Evolutionary conservation across 1,140 invertebrate genomes (phyloP), one percentile per base, ranked within the genome.

Genomic region (Cataglyphis hispanica): DNA sequence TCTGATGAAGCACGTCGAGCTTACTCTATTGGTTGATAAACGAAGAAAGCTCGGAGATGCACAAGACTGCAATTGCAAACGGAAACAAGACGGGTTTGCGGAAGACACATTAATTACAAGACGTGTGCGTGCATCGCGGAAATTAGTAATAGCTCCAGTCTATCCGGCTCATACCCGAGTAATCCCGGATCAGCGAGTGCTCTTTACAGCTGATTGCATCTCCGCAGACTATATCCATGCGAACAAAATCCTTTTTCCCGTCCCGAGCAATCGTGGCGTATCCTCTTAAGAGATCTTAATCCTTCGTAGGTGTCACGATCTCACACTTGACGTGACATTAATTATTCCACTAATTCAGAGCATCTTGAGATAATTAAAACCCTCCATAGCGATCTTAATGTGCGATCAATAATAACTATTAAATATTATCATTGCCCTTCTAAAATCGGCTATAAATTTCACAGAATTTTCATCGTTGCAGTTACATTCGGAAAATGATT

Each of bases 41-140:
- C 46, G 19, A 13, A 5, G 19, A 19, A 66, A 22, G 50, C 25
- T 40, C 6, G 16, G 40, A 61, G 56, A 63, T 63, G 46, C 53
- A 50, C 46, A 19, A 1, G 2, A 43, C 53, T 60, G 66, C 78
- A 72, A 83, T 61, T 60, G 80, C 56, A 50, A 50, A 19, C 46
- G 69, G 80, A 83, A 83, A 83, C 80, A 37, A 46, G n/a, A 27
- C 31, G 53, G 11, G 4, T 25, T 46, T 40, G 80, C 53, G 80
- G 40, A 50, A 63, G 69, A 63, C 37, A 74, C 69, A 61, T 75
- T 84, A 84, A 84, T 84, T 84, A 75, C 37, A 61, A 19, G 31
- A 27, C 46, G 13, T 37, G 56, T 75, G 80, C 40, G 69, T 61
- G 69, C 58, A 7, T 40, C 67, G 25, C 67, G 80, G 69, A 84